Conservation (phyloP, 1,140 invertebrate species). For the Drosophila novamexicana region DNA sequence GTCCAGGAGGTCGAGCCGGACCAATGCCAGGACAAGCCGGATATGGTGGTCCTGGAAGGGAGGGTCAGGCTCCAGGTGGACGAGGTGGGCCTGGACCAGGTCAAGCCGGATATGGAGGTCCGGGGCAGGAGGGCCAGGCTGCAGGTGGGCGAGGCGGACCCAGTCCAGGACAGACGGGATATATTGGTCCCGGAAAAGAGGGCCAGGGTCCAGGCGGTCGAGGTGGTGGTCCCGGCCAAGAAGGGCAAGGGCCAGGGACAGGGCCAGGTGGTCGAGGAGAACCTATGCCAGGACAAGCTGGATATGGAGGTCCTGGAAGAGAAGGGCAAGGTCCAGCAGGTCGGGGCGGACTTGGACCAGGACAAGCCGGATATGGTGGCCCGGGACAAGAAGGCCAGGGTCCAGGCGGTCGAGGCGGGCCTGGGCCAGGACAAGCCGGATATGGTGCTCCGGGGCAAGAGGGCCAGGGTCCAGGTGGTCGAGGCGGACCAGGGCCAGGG, state of each 20-base stretch:
- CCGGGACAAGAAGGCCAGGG: background rate
- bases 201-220: no score
- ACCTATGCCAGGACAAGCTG: background rate
- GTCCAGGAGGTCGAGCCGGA: no score
- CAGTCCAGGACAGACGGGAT: no score
- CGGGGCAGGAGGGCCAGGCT: no score
- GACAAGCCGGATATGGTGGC: background rate
- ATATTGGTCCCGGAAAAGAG: background rate
- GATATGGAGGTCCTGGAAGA: background rate
- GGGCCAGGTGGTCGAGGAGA: background rate
- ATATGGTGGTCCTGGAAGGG: no score
- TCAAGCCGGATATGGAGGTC: no score
- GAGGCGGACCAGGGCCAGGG: background rate
- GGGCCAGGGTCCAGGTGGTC: background rate
- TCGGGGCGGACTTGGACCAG: background rate
- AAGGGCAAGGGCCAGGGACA: background rate
- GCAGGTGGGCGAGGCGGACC: no score
- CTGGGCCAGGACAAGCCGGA: background rate
- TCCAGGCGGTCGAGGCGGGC: background rate
- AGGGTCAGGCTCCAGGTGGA: no score
- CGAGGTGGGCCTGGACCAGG: no score
- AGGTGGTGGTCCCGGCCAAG: no score
- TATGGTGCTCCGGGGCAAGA: background rate
- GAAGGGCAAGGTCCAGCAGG: background rate
- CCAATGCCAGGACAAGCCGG: no score